phyloP scores from a whole-genome alignment of 2,113 vertebrate genomes.

The Crotalus viridis region DNA sequence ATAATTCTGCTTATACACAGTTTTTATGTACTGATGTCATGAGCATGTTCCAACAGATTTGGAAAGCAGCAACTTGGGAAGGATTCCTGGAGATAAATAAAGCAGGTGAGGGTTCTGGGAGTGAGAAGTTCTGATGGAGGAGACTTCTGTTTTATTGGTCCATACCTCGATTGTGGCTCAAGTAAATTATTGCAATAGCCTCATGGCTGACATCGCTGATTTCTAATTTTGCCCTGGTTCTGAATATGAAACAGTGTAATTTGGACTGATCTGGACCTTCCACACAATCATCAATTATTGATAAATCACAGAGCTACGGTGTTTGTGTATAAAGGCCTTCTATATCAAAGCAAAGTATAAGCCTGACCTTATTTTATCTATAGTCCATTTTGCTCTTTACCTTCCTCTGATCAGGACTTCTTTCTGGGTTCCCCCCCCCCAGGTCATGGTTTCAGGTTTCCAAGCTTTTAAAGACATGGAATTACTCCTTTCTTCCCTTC shows the following conservation, averaged over 20 bases:
- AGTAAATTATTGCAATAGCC: not conserved
- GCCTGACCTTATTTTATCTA: not conserved
- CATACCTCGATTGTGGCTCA: not conserved
- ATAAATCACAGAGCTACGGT: not conserved
- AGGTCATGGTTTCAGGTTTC: not conserved
- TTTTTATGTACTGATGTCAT: not conserved
- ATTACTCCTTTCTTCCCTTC: not conserved
- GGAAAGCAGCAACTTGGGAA: not conserved
- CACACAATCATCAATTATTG: not conserved
- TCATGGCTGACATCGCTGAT: not conserved
- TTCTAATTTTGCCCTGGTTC: not conserved
- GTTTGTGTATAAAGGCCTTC: not conserved
- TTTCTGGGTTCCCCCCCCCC: not conserved
- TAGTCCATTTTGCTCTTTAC: not conserved
- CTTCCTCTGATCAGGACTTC: not conserved
- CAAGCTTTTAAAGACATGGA: not conserved
- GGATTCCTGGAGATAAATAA: not conserved
- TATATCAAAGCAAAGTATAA: not conserved
- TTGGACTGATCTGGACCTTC: not conserved
- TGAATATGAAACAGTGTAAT: not conserved
- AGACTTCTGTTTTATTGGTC: not conserved
- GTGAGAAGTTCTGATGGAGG: not conserved
- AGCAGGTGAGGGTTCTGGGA: not conserved
- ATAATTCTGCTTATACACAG: not conserved
- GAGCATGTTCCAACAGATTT: not conserved